Conservation (phyloP, 2,888 invertebrate genomes). For the Aspidiotus rigidus region DNA sequence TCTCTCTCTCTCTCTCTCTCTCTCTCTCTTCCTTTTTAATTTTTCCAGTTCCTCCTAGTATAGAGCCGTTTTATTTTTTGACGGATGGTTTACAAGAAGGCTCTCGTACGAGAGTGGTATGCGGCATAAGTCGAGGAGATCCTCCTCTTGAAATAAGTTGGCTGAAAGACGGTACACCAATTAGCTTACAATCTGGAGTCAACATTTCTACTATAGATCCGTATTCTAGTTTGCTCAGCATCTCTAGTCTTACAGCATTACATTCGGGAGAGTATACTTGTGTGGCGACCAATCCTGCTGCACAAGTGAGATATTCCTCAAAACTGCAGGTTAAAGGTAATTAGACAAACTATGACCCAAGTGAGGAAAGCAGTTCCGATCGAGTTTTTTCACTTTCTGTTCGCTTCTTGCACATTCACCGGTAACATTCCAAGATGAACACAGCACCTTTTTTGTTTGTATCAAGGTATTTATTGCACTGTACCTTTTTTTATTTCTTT, state of each 20-base stretch:
- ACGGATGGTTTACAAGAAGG: slow-evolving; percentile 66
- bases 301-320: slow-evolving; percentile 69
- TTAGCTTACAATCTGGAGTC: slow-evolving; percentile 52
- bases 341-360: slow-evolving; percentile 17
- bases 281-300: slow-evolving; percentile 67
- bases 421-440: slow-evolving; percentile 9
- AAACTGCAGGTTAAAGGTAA: slow-evolving; percentile 74
- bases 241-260: slow-evolving; percentile 62
- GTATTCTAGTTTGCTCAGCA: slow-evolving; percentile 67
- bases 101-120: slow-evolving; percentile 70
- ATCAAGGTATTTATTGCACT: background rate
- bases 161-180: slow-evolving; percentile 69
- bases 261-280: slow-evolving; percentile 70
- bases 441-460: background rate
- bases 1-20: slow-evolving; percentile 26
- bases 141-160: slow-evolving; percentile 69
- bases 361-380: slow-evolving; percentile 25
- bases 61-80: slow-evolving; percentile 76
- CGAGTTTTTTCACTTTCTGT: slow-evolving; percentile 27
- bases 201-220: slow-evolving; percentile 64
- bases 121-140: slow-evolving; percentile 71
- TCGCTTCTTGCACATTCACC: slow-evolving; percentile 31
- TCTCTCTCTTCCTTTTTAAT: no score
- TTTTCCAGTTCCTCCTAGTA: slow-evolving; percentile 68
- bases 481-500: no score